These are phyloP conservation scores for Empidonax traillii DNA, from an alignment of 2,113 vertebrate species.

Conservation along the genomic window DNA sequence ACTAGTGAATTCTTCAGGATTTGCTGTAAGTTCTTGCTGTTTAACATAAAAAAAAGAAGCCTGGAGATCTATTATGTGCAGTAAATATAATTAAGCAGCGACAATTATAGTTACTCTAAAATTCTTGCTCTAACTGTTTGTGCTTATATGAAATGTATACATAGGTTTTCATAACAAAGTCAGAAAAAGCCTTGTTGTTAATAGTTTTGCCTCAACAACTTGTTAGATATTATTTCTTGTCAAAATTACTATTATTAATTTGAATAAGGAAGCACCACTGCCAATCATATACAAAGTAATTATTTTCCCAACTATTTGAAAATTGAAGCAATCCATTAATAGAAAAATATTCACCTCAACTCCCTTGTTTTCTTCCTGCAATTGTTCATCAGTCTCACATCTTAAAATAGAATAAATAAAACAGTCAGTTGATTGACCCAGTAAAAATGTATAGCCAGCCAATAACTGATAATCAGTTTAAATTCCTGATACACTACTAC, in stretches of 20 bases:
- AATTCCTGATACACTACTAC: not conserved
- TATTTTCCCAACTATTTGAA: not conserved
- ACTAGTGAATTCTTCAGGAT: conserved; percentile 37
- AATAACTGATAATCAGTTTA: not conserved
- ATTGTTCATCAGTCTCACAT: not conserved
- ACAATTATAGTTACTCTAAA: not conserved
- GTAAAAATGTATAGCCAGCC: not conserved
- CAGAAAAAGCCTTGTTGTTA: not conserved
- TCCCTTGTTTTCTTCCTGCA: not conserved
- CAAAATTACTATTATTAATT: not conserved
- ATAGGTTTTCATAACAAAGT: not conserved
- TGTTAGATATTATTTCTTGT: not conserved
- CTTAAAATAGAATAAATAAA: not conserved
- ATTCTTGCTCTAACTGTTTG: not conserved
- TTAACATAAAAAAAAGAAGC: not conserved
- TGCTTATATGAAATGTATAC: not conserved
- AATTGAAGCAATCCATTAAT: not conserved
- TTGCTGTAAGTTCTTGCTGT: not conserved
- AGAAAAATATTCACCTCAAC: not conserved
- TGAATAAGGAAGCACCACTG: not conserved
- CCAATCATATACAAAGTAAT: not conserved
- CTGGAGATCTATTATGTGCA: not conserved
- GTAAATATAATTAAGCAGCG: not conserved
- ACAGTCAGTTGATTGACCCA: not conserved
- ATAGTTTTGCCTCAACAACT: not conserved